These are phyloP conservation scores for Pachydiplax longipennis DNA, from an alignment of 2,888 invertebrate species.

Conservation along the genomic window DNA sequence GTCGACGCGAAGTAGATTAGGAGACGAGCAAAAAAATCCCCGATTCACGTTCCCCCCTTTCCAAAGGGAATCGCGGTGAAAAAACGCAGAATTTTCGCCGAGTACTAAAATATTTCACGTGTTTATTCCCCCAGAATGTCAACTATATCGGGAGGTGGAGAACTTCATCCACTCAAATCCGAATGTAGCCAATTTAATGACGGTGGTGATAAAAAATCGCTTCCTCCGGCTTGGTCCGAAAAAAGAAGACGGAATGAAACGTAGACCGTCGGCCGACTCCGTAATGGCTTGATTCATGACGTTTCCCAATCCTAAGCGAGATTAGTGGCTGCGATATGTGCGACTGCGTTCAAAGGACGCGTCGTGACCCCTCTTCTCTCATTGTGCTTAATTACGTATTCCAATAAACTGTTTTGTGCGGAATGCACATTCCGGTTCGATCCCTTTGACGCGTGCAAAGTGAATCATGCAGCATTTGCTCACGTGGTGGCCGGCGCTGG, in stretches of 20 bases:
- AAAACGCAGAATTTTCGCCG: too few relatives aligned
- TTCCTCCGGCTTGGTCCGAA: background rate
- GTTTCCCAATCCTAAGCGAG: background rate
- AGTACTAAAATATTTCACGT: background rate
- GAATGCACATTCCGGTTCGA: slow-evolving; percentile 16
- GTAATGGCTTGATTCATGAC: slow-evolving; percentile 17
- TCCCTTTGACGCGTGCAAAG: background rate
- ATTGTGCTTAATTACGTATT: slow-evolving; percentile 5
- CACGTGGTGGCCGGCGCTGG: background rate
- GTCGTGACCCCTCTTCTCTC: background rate
- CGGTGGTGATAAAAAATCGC: background rate
- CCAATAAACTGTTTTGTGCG: slow-evolving; percentile 17
- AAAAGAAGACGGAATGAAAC: background rate
- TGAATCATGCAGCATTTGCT: background rate
- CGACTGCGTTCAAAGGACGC: background rate
- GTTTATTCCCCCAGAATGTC: background rate
- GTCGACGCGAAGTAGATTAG: background rate
- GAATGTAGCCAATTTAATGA: slow-evolving; percentile 23
- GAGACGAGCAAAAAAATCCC: background rate
- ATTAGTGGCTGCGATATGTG: background rate
- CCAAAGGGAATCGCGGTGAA: too few relatives aligned
- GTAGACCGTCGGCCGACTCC: background rate
- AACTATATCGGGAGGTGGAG: background rate
- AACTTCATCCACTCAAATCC: background rate
- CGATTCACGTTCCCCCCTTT: too few relatives aligned